A percentile compares a stretch with the other conserved stretches of the same genome.
These are phyloP conservation scores for Paratilapia polleni DNA, from an alignment of 2,113 vertebrate genomes.

Conservation along the genomic window DNA sequence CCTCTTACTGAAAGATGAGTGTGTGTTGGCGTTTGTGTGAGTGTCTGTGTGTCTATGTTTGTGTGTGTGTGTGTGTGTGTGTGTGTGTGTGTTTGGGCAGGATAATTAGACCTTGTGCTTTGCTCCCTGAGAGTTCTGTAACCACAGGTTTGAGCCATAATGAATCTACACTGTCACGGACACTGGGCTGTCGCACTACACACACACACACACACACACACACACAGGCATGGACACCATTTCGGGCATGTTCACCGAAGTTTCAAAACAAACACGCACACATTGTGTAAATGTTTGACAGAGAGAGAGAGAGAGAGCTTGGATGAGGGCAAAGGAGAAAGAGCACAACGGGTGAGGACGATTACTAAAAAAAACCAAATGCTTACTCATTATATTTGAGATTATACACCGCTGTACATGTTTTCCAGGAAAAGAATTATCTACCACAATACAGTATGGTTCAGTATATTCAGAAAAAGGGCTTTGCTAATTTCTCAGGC, in stretches of 20 bases:
- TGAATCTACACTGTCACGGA: slow-evolving; percentile 73
- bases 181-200: slow-evolving; percentile 47
- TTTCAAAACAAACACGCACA: slow-evolving; percentile 64
- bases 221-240: slow-evolving; percentile 10
- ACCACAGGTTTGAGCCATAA: slow-evolving; percentile 71
- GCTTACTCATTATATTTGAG: slow-evolving; percentile 10
- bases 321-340: slow-evolving; percentile 35
- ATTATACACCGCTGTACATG: neutral
- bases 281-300: slow-evolving; percentile 63
- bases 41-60: neutral
- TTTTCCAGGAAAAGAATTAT: neutral
- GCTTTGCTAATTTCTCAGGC: neutral
- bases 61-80: slow-evolving; percentile 12
- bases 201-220: slow-evolving; percentile 30
- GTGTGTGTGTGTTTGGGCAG: slow-evolving; percentile 53
- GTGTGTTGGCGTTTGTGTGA: slow-evolving; percentile 25
- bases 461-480: neutral
- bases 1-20: slow-evolving; percentile 58
- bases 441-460: neutral
- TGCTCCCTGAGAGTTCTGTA: slow-evolving; percentile 69
- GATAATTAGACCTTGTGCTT: slow-evolving; percentile 76
- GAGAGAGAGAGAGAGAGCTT: neutral
- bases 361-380: slow-evolving; percentile 32
- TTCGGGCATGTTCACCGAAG: slow-evolving; percentile 53
- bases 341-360: neutral